Conservation (phyloP, 2,888 invertebrate genomes). For the Pammene aurita region DNA sequence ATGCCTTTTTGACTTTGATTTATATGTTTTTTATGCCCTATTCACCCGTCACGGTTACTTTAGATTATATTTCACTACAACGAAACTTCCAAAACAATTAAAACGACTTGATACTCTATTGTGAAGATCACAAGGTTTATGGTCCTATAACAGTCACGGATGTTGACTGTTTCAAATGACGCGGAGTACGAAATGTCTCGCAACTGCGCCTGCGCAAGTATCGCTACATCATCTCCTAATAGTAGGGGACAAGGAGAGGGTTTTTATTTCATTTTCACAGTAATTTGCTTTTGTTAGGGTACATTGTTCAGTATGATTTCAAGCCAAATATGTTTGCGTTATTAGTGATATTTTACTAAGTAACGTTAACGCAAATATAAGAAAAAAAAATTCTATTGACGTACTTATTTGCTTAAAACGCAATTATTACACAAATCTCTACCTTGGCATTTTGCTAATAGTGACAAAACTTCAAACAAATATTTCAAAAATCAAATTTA, state of each 20-base stretch:
- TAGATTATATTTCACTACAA: conserved; percentile 65
- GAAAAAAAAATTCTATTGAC: too few species aligned
- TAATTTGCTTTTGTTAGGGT: conserved; percentile 77
- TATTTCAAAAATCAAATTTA: too few species aligned
- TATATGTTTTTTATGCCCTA: conserved; percentile 82
- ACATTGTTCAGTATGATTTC: conserved; percentile 76
- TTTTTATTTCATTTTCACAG: conserved; percentile 82
- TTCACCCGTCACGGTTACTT: conserved; percentile 80
- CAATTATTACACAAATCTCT: too few species aligned
- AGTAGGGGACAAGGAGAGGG: conserved; percentile 78
- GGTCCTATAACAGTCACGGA: conserved; percentile 45
- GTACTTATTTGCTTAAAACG: too few species aligned
- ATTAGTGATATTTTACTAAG: conserved; percentile 22
- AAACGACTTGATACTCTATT: conserved; percentile 48
- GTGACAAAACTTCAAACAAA: too few species aligned
- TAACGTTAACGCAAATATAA: neutral
- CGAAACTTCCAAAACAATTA: conserved; percentile 43
- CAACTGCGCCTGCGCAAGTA: conserved; percentile 75
- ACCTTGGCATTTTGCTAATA: too few species aligned
- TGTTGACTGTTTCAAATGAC: conserved; percentile 54
- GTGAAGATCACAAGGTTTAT: conserved; percentile 44
- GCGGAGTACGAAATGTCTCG: conserved; percentile 60
- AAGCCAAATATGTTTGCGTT: conserved; percentile 76
- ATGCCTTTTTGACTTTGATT: conserved; percentile 85
- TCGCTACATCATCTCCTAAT: conserved; percentile 82